Evolutionary conservation across 2,888 invertebrate genomes (phyloP), one percentile per base, ranked within the genome.

Genomic region (Lepidocyrtinus sp.): DNA sequence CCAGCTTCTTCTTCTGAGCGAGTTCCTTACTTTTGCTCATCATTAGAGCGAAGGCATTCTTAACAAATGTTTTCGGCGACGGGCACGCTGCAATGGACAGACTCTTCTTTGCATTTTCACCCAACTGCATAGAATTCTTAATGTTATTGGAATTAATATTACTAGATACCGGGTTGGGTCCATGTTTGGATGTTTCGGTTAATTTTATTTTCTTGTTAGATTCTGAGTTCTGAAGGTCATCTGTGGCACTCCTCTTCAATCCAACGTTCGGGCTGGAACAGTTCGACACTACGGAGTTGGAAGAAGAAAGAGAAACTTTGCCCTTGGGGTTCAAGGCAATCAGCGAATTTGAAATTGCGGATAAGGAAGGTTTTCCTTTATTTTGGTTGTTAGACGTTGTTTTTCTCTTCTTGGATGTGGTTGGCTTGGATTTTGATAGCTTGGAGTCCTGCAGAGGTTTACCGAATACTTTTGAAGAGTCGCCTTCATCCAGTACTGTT

Each of bases 21-120:
- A 84, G 67, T 76, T 83, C 84, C 59, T 75, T 59, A 21, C 84
- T 84, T 46, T 72, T 65, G 61, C 81, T 83, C 85, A 85, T 85
- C 27, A 85, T 73, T 7, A 84, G 7, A 7, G 82, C 75, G 73
- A 85, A 85, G 3, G 85, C 85, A 59, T 85, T 85, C n/a, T n/a
- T n/a, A n/a, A n/a, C n/a, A n/a, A n/a, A n/a, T n/a, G n/a, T n/a
- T n/a, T n/a, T n/a, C n/a, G n/a, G n/a, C n/a, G n/a, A n/a, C n/a
- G n/a, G n/a, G n/a, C n/a, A n/a, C n/a, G n/a, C n/a, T n/a, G n/a
- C n/a, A n/a, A n/a, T n/a, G n/a, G n/a, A n/a, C n/a, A n/a, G n/a
- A n/a, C n/a, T n/a, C n/a, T n/a, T n/a, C n/a, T n/a, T n/a, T n/a
- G n/a, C n/a, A n/a, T n/a, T n/a, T n/a, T n/a, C n/a, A n/a, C n/a